Evolutionary conservation across 2,113 vertebrate genomes (phyloP).

Genomic region (Pheucticus melanocephalus): DNA sequence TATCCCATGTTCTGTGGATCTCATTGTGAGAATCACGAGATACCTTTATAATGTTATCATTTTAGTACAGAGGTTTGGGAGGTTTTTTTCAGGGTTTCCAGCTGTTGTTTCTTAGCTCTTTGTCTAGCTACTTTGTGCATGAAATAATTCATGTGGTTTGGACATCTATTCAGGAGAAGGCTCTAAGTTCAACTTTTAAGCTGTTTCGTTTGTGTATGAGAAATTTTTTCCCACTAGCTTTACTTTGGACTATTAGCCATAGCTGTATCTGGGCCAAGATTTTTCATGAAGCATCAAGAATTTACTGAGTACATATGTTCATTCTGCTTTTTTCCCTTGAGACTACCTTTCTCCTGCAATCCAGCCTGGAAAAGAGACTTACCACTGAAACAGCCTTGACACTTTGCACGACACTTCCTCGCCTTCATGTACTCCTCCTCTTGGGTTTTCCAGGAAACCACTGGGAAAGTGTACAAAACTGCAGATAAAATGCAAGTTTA

Average conservation of each 20-base stretch:
- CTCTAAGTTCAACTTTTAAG: slow-evolving; percentile 23
- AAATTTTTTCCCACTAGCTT: neutral
- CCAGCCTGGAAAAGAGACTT: slow-evolving; percentile 37
- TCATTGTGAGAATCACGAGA: neutral
- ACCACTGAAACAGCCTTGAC: slow-evolving; percentile 6
- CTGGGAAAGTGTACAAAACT: neutral
- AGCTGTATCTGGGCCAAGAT: slow-evolving; percentile 55
- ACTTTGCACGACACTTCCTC: neutral
- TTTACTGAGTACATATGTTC: slow-evolving; percentile 61
- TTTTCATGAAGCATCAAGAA: slow-evolving; percentile 62
- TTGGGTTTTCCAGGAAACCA: slow-evolving; percentile 12
- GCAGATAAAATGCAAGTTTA: neutral
- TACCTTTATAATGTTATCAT: neutral
- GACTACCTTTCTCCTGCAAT: slow-evolving; percentile 45
- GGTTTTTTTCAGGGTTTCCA: neutral
- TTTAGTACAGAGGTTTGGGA: neutral
- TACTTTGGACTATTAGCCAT: slow-evolving; percentile 44
- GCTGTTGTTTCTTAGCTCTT: neutral
- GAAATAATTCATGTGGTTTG: slow-evolving; percentile 11
- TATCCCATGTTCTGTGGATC: neutral
- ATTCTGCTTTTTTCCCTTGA: neutral
- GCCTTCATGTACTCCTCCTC: neutral
- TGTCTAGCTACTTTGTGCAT: neutral
- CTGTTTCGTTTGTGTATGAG: neutral
- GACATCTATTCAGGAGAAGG: neutral